Conservation (phyloP, 2,888 invertebrate species). For the Miltochrista miniata region DNA sequence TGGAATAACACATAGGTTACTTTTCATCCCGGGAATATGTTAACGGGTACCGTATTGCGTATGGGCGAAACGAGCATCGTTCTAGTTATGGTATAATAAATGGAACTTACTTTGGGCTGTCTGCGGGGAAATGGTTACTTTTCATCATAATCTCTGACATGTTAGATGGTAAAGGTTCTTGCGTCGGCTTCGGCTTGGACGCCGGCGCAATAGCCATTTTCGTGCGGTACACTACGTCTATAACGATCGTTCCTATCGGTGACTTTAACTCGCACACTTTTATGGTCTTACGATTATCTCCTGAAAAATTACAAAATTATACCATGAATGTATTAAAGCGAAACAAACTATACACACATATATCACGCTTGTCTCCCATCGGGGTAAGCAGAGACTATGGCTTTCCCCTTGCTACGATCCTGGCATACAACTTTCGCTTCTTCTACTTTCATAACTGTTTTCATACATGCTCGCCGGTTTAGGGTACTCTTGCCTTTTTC, state of each 20-base stretch:
- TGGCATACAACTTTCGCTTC: too few species aligned
- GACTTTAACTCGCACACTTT: constrained; percentile 94
- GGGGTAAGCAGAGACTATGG: too few species aligned
- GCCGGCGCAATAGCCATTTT: constrained; percentile 96
- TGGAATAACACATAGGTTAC: too few species aligned
- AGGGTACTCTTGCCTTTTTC: too few species aligned
- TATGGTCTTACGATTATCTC: constrained; percentile 91
- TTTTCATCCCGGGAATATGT: too few species aligned
- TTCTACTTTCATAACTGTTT: too few species aligned
- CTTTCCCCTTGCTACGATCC: too few species aligned
- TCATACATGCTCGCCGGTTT: too few species aligned
- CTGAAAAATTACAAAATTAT: constrained; percentile 59
- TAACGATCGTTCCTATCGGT: constrained; percentile 91
- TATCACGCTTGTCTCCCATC: too few species aligned
- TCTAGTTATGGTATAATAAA: neutral
- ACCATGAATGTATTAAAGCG: too few species aligned
- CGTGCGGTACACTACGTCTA: constrained; percentile 94
- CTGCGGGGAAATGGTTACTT: constrained; percentile 93
- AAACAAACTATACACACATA: neutral
- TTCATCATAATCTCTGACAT: constrained; percentile 90
- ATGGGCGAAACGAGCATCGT: too few species aligned
- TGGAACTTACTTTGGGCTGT: constrained; percentile 79
- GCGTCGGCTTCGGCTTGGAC: constrained; percentile 85
- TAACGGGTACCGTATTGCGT: too few species aligned
- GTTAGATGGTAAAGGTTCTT: constrained; percentile 58